These are phyloP conservation scores for Phodopus roborovskii DNA, from an alignment of 2,113 vertebrate species.

Conservation along the genomic window DNA sequence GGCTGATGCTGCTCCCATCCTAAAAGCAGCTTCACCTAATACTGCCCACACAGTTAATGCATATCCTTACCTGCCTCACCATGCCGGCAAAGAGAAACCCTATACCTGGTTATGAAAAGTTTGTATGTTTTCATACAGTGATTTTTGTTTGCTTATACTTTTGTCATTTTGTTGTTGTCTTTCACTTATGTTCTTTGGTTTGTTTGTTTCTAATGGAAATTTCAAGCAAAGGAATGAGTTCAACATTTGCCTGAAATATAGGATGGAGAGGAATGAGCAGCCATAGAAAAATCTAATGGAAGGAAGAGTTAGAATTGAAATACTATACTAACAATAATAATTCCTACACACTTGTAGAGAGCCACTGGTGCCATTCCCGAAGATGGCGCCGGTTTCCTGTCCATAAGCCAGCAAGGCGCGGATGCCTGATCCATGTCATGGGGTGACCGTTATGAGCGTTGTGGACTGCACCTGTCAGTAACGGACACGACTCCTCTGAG, in stretches of 20 bases:
- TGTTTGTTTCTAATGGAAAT: background rate
- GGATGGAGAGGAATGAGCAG: background rate
- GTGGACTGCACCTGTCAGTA: too few relatives aligned
- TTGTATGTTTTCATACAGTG: background rate
- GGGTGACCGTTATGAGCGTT: too few relatives aligned
- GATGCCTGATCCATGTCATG: too few relatives aligned
- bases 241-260: background rate
- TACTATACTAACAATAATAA: background rate
- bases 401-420: too few relatives aligned
- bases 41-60: background rate
- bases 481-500: too few relatives aligned
- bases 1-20: fast-evolving
- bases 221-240: background rate
- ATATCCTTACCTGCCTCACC: background rate
- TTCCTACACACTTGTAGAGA: background rate
- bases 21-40: background rate
- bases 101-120: background rate
- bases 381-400: too few relatives aligned
- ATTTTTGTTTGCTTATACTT: background rate
- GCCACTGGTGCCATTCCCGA: too few relatives aligned
- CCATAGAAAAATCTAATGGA: background rate
- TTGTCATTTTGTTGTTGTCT: too few relatives aligned
- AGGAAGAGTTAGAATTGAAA: background rate
- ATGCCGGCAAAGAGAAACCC: background rate
- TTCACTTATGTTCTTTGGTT: background rate